Base-by-base conservation (phyloP, 2,888 invertebrate genomes). In the Tyria jacobaeae region DNA sequence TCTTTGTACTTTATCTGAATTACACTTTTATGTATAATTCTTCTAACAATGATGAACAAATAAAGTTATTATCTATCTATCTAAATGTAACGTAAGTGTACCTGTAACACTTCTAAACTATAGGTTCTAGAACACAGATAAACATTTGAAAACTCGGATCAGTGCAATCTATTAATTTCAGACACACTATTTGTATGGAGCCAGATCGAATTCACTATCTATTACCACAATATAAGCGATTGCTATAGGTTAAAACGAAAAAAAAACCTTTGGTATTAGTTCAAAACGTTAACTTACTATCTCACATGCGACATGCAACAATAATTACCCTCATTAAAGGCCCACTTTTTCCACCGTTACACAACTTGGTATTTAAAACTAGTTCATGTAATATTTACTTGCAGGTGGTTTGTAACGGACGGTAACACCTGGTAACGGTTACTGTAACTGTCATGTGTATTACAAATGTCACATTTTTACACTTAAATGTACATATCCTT, bases 321-420 rank as follows among this genome's bases (percentile, higher is more conserved):
- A 17, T 55, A 31, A 44, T 31, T 31, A 31, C 31, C 41, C n/a
- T 35, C n/a, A 35, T 47, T 56, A 31, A 9, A n/a, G 2, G 12
- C 35, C 34, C 12, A 49, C 49, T 50, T 54, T 41, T 54, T 58
- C 48, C 37, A 31, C 53, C 48, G 53, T 49, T 54, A 66, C 49
- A 44, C 52, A 68, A 74, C 50, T 34, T 66, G 64, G 53, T 60
- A 70, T 74, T 76, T 63, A 7, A 66, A 76, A 71, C 64, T 71
- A 64, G 75, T 71, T n/a, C 6, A 57, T 14, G 12, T 49, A 48
- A 27, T 49, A 60, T 60, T 55, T 50, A 41, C n/a, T 44, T 55
- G 50, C 60, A 60, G 54, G 48, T 54, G 60, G 5, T 2, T 31
- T 25, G 9, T 49, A 49, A 60, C 53, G 48, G 37, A 35, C 37